Percentiles rank a stretch among this genome's conserved stretches.
Conservation (phyloP, 2,888 invertebrate species). For the Drosophila diplacantha region DNA sequence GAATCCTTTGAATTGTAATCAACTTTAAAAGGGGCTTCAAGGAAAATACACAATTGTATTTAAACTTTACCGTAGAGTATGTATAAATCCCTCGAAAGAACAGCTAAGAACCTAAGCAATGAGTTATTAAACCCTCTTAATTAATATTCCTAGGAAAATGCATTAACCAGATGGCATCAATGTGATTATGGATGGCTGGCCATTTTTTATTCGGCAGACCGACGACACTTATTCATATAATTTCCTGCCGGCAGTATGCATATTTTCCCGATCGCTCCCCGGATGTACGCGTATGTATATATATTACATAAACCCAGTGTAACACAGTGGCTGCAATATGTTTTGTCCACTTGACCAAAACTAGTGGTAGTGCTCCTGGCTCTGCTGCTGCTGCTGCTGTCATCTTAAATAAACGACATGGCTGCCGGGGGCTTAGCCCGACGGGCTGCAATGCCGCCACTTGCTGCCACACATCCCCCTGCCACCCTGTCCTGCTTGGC, state of each 20-base stretch:
- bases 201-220: not conserved
- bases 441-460: slow-evolving; percentile 25
- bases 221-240: slow-evolving; percentile 8
- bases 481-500: slow-evolving; percentile 5
- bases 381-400: slow-evolving; percentile 53
- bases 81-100: no score
- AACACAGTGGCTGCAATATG: slow-evolving; percentile 54
- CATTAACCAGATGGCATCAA: slow-evolving; percentile 7
- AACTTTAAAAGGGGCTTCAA: no score
- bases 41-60: not conserved
- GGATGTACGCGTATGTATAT: slow-evolving; percentile 12
- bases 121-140: not conserved
- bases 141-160: slow-evolving; percentile 7
- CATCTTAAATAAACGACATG: slow-evolving; percentile 70
- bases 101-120: not conserved
- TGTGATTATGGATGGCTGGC: slow-evolving; percentile 6
- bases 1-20: no score
- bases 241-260: slow-evolving; percentile 12
- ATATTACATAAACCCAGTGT: slow-evolving; percentile 36
- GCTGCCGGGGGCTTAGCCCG: slow-evolving; percentile 50
- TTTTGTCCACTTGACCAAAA: slow-evolving; percentile 62
- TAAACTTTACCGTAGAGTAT: not conserved
- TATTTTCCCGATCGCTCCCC: slow-evolving; percentile 4
- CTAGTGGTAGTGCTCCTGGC: slow-evolving; percentile 24
- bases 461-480: slow-evolving; percentile 13